Percentiles rank a stretch among this genome's conserved stretches.
phyloP scores from a whole-genome alignment of 2,113 vertebrate species.

The Diadophis punctatus region DNA sequence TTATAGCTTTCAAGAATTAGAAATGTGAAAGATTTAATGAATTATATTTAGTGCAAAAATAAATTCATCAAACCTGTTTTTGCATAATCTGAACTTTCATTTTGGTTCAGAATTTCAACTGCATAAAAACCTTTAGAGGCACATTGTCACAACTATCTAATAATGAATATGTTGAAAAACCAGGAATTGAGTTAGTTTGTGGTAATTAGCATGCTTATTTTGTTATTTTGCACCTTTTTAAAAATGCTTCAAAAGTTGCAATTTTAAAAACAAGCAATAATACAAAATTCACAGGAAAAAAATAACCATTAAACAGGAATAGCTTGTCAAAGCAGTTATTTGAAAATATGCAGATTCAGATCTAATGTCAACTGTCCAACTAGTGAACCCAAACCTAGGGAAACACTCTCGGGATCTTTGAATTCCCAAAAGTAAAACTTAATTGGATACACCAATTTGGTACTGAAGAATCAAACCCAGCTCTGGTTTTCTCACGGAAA shows the following conservation, averaged over 20 bases:
- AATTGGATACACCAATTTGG: too few relatives aligned
- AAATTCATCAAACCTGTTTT: slow-evolving; percentile 33
- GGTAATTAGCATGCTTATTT: background rate
- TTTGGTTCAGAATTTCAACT: slow-evolving; percentile 37
- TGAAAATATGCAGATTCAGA: background rate
- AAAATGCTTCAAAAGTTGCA: background rate
- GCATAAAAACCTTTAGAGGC: slow-evolving; percentile 6
- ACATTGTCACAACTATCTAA: slow-evolving; percentile 43
- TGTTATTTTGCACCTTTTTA: background rate
- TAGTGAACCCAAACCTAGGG: too few relatives aligned
- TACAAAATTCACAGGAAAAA: background rate
- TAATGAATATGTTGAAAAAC: background rate
- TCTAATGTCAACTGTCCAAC: background rate
- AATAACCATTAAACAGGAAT: background rate
- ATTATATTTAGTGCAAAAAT: background rate
- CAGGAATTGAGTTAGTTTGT: background rate
- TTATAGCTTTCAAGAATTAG: slow-evolving; percentile 26
- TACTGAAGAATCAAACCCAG: too few relatives aligned
- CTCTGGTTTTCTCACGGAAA: too few relatives aligned
- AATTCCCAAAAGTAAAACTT: too few relatives aligned
- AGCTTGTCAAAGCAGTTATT: background rate
- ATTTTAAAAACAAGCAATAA: background rate
- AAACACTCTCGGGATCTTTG: too few relatives aligned
- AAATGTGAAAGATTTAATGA: slow-evolving; percentile 13
- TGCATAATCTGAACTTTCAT: slow-evolving; percentile 39